phyloP scores from a whole-genome alignment of 1,140 invertebrate genomes.

The Ephestia elutella region DNA sequence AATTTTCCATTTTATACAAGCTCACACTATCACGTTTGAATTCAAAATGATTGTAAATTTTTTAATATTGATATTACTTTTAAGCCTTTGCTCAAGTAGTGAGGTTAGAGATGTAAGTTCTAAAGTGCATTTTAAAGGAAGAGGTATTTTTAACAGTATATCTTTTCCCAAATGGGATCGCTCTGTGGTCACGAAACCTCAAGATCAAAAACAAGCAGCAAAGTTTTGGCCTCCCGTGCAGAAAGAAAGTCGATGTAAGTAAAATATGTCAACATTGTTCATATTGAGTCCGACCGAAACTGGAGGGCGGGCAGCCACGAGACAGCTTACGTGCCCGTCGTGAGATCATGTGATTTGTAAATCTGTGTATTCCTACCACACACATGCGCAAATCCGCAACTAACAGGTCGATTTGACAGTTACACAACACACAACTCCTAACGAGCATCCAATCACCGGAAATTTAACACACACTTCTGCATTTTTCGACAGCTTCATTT shows the following conservation, averaged over 20 bases:
- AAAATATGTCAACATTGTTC: background rate
- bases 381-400: too few species aligned
- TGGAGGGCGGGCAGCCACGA: too few species aligned
- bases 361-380: too few species aligned
- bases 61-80: conserved; percentile 20
- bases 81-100: conserved; percentile 25
- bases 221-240: conserved; percentile 48
- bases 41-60: conserved; percentile 20
- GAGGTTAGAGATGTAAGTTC: conserved; percentile 11
- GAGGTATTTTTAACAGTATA: conserved; percentile 10
- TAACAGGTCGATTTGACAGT: too few species aligned
- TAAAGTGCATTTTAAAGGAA: conserved; percentile 15
- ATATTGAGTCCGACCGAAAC: too few species aligned
- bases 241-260: conserved; percentile 62
- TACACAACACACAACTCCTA: too few species aligned
- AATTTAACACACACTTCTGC: too few species aligned
- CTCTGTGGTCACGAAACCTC: conserved; percentile 18
- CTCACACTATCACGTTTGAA: conserved; percentile 3
- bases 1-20: conserved; percentile 28
- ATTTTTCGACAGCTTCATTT: too few species aligned
- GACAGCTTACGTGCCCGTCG: too few species aligned
- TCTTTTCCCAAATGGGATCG: conserved; percentile 23
- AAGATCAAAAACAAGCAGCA: conserved; percentile 25
- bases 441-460: too few species aligned
- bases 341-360: too few species aligned